Conservation (phyloP, 2,113 vertebrate species). For the Barnardius zonarius region DNA sequence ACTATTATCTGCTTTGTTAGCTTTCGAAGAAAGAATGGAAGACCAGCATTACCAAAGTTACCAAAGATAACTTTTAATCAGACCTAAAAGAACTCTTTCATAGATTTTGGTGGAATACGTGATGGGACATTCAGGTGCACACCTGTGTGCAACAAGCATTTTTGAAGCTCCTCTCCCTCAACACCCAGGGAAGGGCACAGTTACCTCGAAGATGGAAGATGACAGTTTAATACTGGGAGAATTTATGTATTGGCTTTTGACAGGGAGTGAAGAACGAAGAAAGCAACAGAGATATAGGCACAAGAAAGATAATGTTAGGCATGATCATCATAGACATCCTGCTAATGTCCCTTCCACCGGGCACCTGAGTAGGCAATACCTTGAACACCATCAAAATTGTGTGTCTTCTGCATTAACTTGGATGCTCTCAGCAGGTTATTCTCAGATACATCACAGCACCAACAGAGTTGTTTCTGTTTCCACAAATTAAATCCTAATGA, state of each 20-base stretch:
- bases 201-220: neutral
- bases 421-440: neutral
- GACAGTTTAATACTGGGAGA: neutral
- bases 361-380: neutral
- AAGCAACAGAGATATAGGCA: neutral
- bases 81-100: neutral
- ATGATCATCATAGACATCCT: neutral
- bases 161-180: neutral
- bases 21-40: neutral
- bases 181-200: neutral
- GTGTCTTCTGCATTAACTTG: neutral
- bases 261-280: neutral
- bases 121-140: neutral
- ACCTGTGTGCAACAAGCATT: neutral
- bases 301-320: neutral
- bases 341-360: neutral
- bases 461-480: neutral
- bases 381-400: neutral
- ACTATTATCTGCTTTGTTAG: neutral
- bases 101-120: neutral
- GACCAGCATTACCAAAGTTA: neutral
- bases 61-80: neutral
- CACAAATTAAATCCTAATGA: constrained; percentile 1
- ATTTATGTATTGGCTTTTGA: neutral
- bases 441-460: neutral